These are phyloP conservation scores for Drymonia ruficornis DNA, from an alignment of 2,888 invertebrate species.

Conservation along the genomic window DNA sequence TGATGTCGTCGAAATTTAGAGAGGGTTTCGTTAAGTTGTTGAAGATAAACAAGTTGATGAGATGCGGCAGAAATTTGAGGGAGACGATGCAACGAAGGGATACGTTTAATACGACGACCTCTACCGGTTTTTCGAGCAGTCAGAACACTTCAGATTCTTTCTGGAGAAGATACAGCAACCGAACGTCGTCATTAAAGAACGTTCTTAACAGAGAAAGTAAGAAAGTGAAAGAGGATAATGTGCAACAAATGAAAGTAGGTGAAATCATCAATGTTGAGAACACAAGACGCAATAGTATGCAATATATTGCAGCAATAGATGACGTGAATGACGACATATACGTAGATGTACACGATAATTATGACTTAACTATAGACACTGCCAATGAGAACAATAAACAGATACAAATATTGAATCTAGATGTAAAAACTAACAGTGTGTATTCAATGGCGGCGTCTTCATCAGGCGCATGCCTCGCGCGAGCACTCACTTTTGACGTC, in stretches of 20 bases:
- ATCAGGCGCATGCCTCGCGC: no score
- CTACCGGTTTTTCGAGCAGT: slow-evolving; percentile 84
- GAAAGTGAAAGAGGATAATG: slow-evolving; percentile 63
- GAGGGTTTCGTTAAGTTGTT: slow-evolving; percentile 90
- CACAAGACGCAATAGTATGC: slow-evolving; percentile 79
- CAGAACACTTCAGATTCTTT: slow-evolving; percentile 86
- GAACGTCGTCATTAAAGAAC: slow-evolving; percentile 72
- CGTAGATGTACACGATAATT: slow-evolving; percentile 57
- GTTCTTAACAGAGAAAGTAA: slow-evolving; percentile 68
- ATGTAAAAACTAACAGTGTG: slow-evolving; percentile 78
- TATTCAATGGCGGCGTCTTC: no score
- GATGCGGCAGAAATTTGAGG: slow-evolving; percentile 69
- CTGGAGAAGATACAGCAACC: slow-evolving; percentile 86
- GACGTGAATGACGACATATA: slow-evolving; percentile 58
- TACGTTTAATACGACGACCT: slow-evolving; percentile 87
- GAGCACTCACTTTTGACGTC: no score
- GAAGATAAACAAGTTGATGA: slow-evolving; percentile 73
- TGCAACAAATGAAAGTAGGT: slow-evolving; percentile 69
- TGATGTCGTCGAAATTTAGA: slow-evolving; percentile 96
- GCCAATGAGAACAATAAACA: slow-evolving; percentile 78
- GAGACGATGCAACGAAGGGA: slow-evolving; percentile 87
- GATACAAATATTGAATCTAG: slow-evolving; percentile 81
- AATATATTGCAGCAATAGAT: slow-evolving; percentile 71
- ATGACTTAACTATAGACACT: slow-evolving; percentile 47
- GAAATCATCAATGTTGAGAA: slow-evolving; percentile 78